Percentiles rank a stretch among this genome's conserved stretches.
Conservation (phyloP, 1,140 invertebrate genomes). For the Pemphigus obesinymphae region DNA sequence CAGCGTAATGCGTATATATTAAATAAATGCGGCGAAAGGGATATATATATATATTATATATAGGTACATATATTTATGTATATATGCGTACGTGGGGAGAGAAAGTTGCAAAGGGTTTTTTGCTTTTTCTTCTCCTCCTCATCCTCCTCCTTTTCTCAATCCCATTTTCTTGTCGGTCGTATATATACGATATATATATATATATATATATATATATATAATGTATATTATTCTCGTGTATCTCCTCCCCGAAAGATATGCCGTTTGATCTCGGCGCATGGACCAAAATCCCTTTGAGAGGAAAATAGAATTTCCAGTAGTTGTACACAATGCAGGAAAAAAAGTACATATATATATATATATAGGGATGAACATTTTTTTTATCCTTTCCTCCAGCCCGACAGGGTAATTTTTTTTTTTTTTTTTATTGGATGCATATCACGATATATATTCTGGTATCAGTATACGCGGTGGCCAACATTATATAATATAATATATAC, state of each 20-base stretch:
- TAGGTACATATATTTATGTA: too few species aligned
- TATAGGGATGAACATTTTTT: not conserved
- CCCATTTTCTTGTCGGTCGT: constrained; percentile 36
- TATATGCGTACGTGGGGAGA: not conserved
- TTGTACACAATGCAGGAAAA: too few species aligned
- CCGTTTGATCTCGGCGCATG: constrained; percentile 22
- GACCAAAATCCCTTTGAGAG: constrained; percentile 35
- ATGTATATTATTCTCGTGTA: constrained; percentile 30
- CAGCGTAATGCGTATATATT: constrained; percentile 11
- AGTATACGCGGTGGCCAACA: not conserved
- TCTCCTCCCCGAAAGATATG: constrained; percentile 26
- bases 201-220: too few species aligned
- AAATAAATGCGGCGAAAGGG: constrained; percentile 8
- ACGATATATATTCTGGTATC: not conserved
- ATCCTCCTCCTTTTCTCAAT: not conserved
- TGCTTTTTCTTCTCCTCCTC: not conserved
- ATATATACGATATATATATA: too few species aligned
- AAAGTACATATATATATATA: too few species aligned
- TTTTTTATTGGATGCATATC: constrained; percentile 10
- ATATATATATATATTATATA: not conserved
- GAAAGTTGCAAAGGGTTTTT: constrained; percentile 17
- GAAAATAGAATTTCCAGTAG: constrained; percentile 41
- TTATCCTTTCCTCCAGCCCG: not conserved
- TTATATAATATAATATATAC: not conserved
- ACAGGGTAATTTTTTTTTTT: not conserved